Conservation (phyloP, 1,140 invertebrate genomes). For the Euwallacea fornicatus region DNA sequence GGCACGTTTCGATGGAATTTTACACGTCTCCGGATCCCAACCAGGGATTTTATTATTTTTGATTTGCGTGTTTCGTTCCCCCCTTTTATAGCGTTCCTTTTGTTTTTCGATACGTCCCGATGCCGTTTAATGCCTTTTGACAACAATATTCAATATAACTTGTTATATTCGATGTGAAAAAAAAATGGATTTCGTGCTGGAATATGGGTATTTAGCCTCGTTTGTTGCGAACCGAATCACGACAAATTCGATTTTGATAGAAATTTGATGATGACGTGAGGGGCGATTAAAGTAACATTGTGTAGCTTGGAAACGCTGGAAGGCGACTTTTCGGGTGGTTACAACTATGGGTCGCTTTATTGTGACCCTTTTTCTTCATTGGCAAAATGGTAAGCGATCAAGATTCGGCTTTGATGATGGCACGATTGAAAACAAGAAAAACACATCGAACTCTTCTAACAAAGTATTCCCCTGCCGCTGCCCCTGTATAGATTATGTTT, state of each 20-base stretch:
- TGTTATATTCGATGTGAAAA: constrained; percentile 29
- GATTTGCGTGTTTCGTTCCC: constrained; percentile 35
- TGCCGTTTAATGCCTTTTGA: constrained; percentile 35
- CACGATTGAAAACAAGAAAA: too few species aligned
- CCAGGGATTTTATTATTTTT: constrained; percentile 31
- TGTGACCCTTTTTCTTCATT: too few species aligned
- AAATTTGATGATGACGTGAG: constrained; percentile 12
- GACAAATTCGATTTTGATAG: constrained; percentile 18
- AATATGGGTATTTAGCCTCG: constrained; percentile 32
- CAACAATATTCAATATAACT: constrained; percentile 41
- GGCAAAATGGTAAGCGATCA: too few species aligned
- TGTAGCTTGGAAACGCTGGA: too few species aligned
- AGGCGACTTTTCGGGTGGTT: too few species aligned
- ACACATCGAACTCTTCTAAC: too few species aligned
- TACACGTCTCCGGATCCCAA: constrained; percentile 8
- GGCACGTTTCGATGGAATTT: constrained; percentile 1
- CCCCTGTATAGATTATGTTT: too few species aligned
- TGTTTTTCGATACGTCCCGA: constrained; percentile 36
- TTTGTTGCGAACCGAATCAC: constrained; percentile 35
- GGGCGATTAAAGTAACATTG: too few species aligned
- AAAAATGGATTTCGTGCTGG: constrained; percentile 31
- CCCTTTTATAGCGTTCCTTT: constrained; percentile 36
- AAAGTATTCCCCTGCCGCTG: too few species aligned
- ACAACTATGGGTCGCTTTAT: too few species aligned
- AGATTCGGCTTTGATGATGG: too few species aligned